Evolutionary conservation across 2,113 vertebrate genomes (phyloP), one percentile per base, ranked within the genome.

Genomic region (Furnarius figulus): DNA sequence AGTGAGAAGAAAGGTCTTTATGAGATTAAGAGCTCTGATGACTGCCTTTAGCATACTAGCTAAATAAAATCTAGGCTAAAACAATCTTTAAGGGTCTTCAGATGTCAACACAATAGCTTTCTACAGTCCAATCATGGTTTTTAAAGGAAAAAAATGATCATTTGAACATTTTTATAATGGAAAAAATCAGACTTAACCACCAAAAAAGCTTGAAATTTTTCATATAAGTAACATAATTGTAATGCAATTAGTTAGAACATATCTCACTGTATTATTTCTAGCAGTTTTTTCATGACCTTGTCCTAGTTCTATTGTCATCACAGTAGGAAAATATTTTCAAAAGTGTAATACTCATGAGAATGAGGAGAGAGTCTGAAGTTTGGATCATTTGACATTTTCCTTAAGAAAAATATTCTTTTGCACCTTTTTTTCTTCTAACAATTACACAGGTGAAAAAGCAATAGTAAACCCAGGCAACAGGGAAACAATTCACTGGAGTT

Each of bases 401-500:
- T 83, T 44, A 55, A 25, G 33, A 78, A 73, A 52, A 20, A 0
- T 31, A 67, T 40, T 75, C 5, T 5, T 87, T 71, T 46, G 3
- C 20, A 55, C 4, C 1, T 55, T 66, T 80, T 65, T 61, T 23
- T 19, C 7, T 37, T 24, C 10, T 62, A 61, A 37, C 4, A 87
- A 35, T 62, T 66, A 47, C 7, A 25, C 3, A 61, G 20, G 23
- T 44, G 18, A 67, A 70, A 71, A n/a, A 70, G 22, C 15, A 9
- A 33, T 16, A 14, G 8, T n/a, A 58, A 35, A 46, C 12, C 8
- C 40, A 7, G 10, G 18, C 10, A 20, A 0, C 0, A 88, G 6
- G 5, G 28, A 4, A 22, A 25, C 8, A 4, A 46, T 39, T 1
- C 3, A 9, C 9, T 70, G 74, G 27, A 74, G n/a, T 85, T 74